Evolutionary conservation across 1,140 invertebrate genomes (phyloP), one percentile per base, ranked within the genome.

Genomic region (Achatina immaculata): DNA sequence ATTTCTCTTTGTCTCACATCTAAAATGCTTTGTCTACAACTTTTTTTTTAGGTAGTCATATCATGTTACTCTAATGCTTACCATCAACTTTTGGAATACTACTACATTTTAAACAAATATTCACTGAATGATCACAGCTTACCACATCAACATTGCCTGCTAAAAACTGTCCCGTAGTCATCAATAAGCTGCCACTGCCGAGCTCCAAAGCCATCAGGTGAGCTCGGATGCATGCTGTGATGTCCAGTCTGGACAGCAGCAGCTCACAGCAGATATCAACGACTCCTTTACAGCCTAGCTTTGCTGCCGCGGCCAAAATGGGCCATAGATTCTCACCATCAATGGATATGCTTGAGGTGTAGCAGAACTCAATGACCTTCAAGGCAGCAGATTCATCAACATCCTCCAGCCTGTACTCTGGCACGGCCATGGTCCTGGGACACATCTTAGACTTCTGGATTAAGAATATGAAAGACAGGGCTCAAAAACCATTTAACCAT

Each of bases 291-390:
- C 51, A 86, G 81, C 69, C 86, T 82, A 86, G 73, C 4, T 69
- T 77, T 48, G 71, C 75, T 43, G 87, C 86, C 0, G 85, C 84
- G 0, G 84, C 82, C 21, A 88, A 65, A 48, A 88, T 38, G 0
- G 81, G 81, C 87, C 86, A 86, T 19, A 86, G 83, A 28, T 76
- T 86, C 24, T 86, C 84, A 51, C 86, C 85, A 16, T 74, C 81
- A 16, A 88, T 80, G 0, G 85, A 86, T 1, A 88, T 84, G 3
- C 85, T 81, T 4, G 87, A 86, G 0, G 87, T 88, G 81, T 88
- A 88, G 81, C 85, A 88, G 73, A 86, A 88, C 40, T 88, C 84
- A 16, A 88, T 83, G 24, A 87, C 85, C 21, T 82, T 82, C 31
- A 85, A 51, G 16, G 83, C 81, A 0, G 86, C 82, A 0, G 66